Base-by-base conservation (phyloP, 1,140 invertebrate genomes). In the Scylla paramamosain region DNA sequence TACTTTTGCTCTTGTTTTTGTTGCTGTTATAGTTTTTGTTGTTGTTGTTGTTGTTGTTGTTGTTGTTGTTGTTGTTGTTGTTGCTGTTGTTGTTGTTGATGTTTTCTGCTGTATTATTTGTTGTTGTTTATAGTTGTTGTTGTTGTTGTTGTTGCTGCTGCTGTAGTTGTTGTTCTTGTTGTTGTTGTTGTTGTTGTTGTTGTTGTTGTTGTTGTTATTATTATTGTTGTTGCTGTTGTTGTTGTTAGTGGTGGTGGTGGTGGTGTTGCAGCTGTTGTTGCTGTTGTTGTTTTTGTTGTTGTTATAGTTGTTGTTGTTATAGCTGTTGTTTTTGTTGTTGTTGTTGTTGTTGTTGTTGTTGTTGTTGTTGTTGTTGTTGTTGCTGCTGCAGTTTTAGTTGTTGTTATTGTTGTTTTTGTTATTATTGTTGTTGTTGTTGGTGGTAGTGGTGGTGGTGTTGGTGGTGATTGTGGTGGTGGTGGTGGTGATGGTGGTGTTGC, bases 271-370 rank as follows among this genome's bases (percentile, higher is more conserved):
- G 52, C 20, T 59, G 52, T 59, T 12, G 52, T 59, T 59, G 10
- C 10, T 59, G 52, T 59, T 59, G 52, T 59, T 59, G 52, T 59
- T 59, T 2, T 59, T 59, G 10, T 20, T 59, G 52, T 59, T 59
- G 52, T 59, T 59, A 8, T 59, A 4, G 52, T 84, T 84, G 31
- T 25, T 84, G 31, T 84, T 84, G 31, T 28, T 84, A 10, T 28
- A 7, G 12, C n/a, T 84, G 31, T 84, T 84, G 31, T 84, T 84
- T 2, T 25, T 84, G 31, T 84, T 84, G 31, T 84, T 25, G n/a
- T 84, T 84, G 10, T 25, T 84, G 31, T 28, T 84, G 31, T 84
- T 84, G 31, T 84, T 82, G 28, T 84, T 84, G n/a, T 84, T 84
- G 10, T 84, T 84, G 31, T 84, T 84, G 31, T 84, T 29, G n/a